Base-by-base conservation (phyloP, 2,113 vertebrate genomes). In the Rostratula benghalensis region DNA sequence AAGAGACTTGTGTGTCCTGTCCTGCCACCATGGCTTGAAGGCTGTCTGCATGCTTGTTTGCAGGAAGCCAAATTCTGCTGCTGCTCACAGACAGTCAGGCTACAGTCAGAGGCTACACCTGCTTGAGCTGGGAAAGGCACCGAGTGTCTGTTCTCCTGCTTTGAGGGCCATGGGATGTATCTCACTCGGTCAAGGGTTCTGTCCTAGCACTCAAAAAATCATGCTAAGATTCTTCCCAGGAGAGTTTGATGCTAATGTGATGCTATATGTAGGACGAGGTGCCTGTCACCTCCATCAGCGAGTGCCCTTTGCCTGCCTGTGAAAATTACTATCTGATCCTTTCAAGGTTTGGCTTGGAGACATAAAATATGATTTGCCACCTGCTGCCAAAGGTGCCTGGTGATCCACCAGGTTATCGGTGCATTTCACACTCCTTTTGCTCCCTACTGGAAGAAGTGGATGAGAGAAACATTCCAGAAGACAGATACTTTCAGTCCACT, bases 101-200 rank as follows among this genome's bases (percentile, higher is more conserved):
- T n/a, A 18, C 37, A 46, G 59, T 37, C 16, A 1, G 45, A 51
- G 18, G 14, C 43, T 31, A 35, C 60, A 18, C 22, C 54, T 4
- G 5, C 69, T 30, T 1, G 1, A 39, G 65, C 51, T 56, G 41
- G 68, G 53, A 41, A 53, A 33, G 46, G 21, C 41, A 67, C 27
- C 1, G 0, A 68, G 35, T 0, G 1, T 27, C 35, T 25, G 11
- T 35, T 45, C 24, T 27, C 51, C 27, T 15, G 1, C n/a, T 13
- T 46, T 3, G 1, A 16, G 45, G 41, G 33, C 25, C 1, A 0
- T 3, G 1, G n/a, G 27, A 37, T 20, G 1, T 4, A 13, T 35
- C 78, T 57, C 67, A 1, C n/a, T 41, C 53, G 23, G 54, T 24
- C 78, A 22, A 0, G 24, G 45, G 35, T 35, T 31, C 61, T 21